Conservation (phyloP, 1,140 invertebrate genomes). For the Proales similis region DNA sequence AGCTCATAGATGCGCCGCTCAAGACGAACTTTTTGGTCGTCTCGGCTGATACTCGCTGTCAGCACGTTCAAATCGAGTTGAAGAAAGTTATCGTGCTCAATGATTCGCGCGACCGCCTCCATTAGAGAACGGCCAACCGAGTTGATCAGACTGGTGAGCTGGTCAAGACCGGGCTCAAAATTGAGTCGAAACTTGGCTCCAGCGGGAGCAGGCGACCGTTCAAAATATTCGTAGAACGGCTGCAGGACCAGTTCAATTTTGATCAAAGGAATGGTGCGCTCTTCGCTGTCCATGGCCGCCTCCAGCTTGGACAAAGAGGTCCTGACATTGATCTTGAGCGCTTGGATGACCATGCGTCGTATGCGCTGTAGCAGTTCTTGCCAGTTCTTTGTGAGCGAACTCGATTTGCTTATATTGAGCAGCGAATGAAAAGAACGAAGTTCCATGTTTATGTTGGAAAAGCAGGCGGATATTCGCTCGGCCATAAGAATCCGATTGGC, state of each 20-base stretch:
- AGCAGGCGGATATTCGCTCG: too few relatives aligned
- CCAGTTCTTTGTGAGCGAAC: too few relatives aligned
- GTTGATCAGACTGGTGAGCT: constrained; percentile 40
- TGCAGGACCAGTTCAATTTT: constrained; percentile 55
- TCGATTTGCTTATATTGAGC: too few relatives aligned
- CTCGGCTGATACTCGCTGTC: constrained; percentile 44
- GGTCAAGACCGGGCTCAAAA: constrained; percentile 12
- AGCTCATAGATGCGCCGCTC: constrained; percentile 50
- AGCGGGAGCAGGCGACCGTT: constrained; percentile 23
- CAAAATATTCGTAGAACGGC: constrained; percentile 42
- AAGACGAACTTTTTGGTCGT: constrained; percentile 53
- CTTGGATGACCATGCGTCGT: constrained; percentile 68
- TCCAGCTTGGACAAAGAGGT: constrained; percentile 66
- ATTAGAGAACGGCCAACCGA: constrained; percentile 44
- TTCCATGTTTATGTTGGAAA: too few relatives aligned
- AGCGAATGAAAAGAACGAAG: too few relatives aligned
- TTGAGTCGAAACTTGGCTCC: constrained; percentile 34
- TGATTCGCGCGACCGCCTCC: constrained; percentile 28
- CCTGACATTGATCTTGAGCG: constrained; percentile 65
- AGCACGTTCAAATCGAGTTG: too few relatives aligned
- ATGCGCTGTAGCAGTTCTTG: constrained; percentile 66
- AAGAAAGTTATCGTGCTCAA: constrained; percentile 17
- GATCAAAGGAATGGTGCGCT: constrained; percentile 65
- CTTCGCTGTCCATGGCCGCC: constrained; percentile 66
- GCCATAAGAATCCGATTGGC: too few relatives aligned